Base-by-base conservation (phyloP, 2,888 invertebrate species). In the Lymantria monacha region DNA sequence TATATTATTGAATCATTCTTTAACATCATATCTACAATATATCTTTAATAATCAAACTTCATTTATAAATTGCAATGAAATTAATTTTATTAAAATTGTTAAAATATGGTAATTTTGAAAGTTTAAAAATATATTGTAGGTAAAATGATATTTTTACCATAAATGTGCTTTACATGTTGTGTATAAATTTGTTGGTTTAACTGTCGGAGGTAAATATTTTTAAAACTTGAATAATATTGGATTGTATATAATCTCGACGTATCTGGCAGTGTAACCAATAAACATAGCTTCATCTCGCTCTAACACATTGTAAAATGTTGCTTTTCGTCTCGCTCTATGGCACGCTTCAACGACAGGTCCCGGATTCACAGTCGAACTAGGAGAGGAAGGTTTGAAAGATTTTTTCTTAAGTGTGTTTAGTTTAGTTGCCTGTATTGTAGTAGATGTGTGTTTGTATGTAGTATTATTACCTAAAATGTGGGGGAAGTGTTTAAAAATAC, bases 261-360 rank as follows among this genome's bases (percentile, higher is more conserved):
- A 56, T 51, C 55, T 65, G 65, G 59, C 63, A 51, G 59, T 51
- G 58, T 54, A 44, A 68, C 52, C 54, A 53, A 56, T 54, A 60
- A 63, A 72, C 63, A 62, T 78, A 74, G 79, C 76, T 77, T 76
- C 69, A 75, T 87, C 82, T 74, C 70, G 88, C 89, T 86, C 87
- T 91, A 90, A 90, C 90, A 81, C 83, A 61, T 53, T 89, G 87
- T 89, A 90, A 41, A 81, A 85, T 85, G 89, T 90, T 76, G 89
- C 90, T 90, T 89, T 87, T 82, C 87, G 87, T 90, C 88, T 87
- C 85, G 84, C 81, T 77, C 79, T 79, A 75, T 74, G 76, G 72
- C 74, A 77, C 87, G 81, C 86, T 83, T 84, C 81, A 72, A 63
- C 76, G 72, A 78, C 85, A 91, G 91, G 81, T 87, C 89, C 79